These are phyloP conservation scores for Reinhardtius hippoglossoides DNA, from an alignment of 2,113 vertebrate genomes.

Conservation along the genomic window DNA sequence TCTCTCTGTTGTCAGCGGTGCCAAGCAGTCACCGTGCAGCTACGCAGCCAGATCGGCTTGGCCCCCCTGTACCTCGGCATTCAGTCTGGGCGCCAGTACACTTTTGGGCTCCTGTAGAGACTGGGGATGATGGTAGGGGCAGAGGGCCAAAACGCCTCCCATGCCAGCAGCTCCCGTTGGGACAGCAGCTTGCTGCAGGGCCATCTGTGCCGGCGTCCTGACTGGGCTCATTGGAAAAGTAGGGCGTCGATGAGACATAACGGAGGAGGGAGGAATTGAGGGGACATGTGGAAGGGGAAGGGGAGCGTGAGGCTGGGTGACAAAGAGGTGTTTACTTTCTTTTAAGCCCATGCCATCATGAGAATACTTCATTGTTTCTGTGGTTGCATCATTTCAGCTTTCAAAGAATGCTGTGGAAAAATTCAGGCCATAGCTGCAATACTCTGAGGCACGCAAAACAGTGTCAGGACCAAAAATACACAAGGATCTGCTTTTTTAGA, in stretches of 20 bases:
- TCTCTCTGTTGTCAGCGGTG: slow-evolving; percentile 39
- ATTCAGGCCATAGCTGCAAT: slow-evolving; percentile 64
- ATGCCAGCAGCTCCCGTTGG: slow-evolving; percentile 68
- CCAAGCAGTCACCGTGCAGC: slow-evolving; percentile 45
- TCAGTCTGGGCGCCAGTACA: slow-evolving; percentile 55
- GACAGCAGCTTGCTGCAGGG: slow-evolving; percentile 65
- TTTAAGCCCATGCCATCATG: slow-evolving; percentile 11
- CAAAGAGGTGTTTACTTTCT: slow-evolving; percentile 55
- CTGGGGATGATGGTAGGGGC: slow-evolving; percentile 56
- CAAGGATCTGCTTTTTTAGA: slow-evolving; percentile 54
- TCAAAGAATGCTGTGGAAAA: slow-evolving; percentile 63
- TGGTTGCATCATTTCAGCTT: slow-evolving; percentile 41
- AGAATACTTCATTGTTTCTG: slow-evolving; percentile 24
- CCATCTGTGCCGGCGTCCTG: slow-evolving; percentile 73
- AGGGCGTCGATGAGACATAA: slow-evolving; percentile 38
- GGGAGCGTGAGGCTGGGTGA: slow-evolving; percentile 28
- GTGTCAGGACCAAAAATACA: slow-evolving; percentile 74
- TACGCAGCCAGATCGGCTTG: slow-evolving; percentile 60
- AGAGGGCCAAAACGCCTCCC: slow-evolving; percentile 54
- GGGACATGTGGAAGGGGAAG: slow-evolving; percentile 20
- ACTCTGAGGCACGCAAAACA: slow-evolving; percentile 48
- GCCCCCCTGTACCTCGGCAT: slow-evolving; percentile 42
- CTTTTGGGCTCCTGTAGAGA: slow-evolving; percentile 67
- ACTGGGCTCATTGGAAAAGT: slow-evolving; percentile 43
- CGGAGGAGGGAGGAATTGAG: slow-evolving; percentile 25